Percentiles rank a stretch among this genome's conserved stretches.
Conservation (phyloP, 2,113 vertebrate species). For the Hyla sarda region DNA sequence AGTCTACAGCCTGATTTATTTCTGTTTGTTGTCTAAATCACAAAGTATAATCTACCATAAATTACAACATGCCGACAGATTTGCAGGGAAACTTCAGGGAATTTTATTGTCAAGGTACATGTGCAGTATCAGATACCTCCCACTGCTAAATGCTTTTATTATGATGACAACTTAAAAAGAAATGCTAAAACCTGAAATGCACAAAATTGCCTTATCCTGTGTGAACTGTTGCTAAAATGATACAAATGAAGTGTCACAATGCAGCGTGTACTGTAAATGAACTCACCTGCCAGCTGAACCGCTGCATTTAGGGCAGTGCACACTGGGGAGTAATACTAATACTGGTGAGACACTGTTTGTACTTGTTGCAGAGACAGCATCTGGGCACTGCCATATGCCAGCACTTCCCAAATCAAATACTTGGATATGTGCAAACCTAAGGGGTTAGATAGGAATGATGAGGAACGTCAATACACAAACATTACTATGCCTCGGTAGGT, state of each 20-base stretch:
- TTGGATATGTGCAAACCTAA: neutral
- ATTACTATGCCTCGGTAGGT: neutral
- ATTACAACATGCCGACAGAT: neutral
- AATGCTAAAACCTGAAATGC: no score
- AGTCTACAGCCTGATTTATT: neutral
- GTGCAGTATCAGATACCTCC: neutral
- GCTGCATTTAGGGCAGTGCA: neutral
- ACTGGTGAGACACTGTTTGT: neutral
- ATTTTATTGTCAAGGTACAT: neutral
- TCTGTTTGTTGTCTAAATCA: neutral
- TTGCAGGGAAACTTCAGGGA: neutral
- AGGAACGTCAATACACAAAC: neutral
- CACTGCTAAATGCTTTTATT: neutral
- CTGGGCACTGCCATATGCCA: conserved; percentile 42
- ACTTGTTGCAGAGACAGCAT: conserved; percentile 23
- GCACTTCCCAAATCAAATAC: conserved; percentile 19
- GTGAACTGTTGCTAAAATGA: neutral
- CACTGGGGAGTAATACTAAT: neutral
- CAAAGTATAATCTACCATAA: neutral
- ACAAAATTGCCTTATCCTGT: neutral
- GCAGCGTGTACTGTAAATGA: neutral
- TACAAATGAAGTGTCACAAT: neutral
- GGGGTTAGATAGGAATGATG: neutral
- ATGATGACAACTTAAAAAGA: no score
- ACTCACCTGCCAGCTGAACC: neutral